A percentile compares a stretch with the other conserved stretches of the same genome.
Evolutionary conservation across 1,140 invertebrate species (phyloP).

Genomic region (Charaxes varanes): DNA sequence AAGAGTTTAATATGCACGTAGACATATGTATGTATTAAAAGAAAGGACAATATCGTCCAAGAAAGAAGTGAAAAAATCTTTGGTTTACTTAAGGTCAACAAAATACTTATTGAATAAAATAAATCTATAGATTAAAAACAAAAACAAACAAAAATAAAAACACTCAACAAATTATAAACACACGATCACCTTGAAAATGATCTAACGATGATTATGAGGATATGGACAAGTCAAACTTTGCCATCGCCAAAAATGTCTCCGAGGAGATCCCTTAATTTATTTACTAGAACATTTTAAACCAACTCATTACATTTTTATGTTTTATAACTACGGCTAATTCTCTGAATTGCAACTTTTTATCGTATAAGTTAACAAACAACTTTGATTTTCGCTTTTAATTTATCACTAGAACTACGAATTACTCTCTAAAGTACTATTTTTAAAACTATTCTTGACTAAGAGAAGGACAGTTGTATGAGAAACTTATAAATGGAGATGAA

Average conservation of each 20-base stretch:
- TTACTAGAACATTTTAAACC: slow-evolving; percentile 52
- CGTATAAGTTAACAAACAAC: slow-evolving; percentile 69
- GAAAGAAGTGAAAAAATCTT: slow-evolving; percentile 30
- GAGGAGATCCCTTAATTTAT: slow-evolving; percentile 42
- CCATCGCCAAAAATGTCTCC: slow-evolving; percentile 26
- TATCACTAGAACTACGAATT: slow-evolving; percentile 54
- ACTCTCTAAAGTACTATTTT: slow-evolving; percentile 51
- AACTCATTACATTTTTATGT: slow-evolving; percentile 52
- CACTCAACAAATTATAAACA: slow-evolving; percentile 27
- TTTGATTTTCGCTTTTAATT: slow-evolving; percentile 62
- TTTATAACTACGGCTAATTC: slow-evolving; percentile 62
- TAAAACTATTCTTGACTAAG: slow-evolving; percentile 33
- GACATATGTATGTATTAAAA: slow-evolving; percentile 5
- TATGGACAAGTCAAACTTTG: slow-evolving; percentile 28
- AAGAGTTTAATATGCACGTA: slow-evolving; percentile 10
- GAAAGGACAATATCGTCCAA: slow-evolving; percentile 7
- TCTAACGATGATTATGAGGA: slow-evolving; percentile 2
- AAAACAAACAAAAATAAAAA: no score
- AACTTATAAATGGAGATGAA: slow-evolving; percentile 14
- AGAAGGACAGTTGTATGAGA: slow-evolving; percentile 24
- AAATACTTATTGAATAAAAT: slow-evolving; percentile 30
- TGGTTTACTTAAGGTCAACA: slow-evolving; percentile 31
- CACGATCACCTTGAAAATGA: slow-evolving; percentile 32
- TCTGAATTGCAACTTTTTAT: slow-evolving; percentile 70
- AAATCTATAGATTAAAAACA: slow-evolving; percentile 26